phyloP scores from a whole-genome alignment of 2,113 vertebrate genomes.

The Archilochus colubris region DNA sequence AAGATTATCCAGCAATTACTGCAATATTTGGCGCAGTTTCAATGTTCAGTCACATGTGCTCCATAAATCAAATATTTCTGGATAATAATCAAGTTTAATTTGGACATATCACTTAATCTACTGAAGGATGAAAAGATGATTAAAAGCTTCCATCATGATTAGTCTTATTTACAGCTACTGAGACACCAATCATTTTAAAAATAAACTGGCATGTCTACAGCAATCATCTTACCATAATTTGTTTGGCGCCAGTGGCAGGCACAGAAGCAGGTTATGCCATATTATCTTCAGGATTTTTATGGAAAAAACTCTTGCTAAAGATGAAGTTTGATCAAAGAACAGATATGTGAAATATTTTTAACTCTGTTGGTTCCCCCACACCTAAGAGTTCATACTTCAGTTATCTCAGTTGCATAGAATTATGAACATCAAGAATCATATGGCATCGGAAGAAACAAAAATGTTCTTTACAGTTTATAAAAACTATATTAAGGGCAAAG shows the following conservation, averaged over 20 bases:
- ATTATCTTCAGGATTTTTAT: not conserved
- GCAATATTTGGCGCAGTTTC: slow-evolving; percentile 4
- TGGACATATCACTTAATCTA: not conserved
- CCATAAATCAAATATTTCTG: slow-evolving; percentile 20
- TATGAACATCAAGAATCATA: not conserved
- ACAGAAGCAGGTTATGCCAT: not conserved
- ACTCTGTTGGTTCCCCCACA: not conserved
- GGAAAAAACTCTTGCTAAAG: not conserved
- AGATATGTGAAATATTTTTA: not conserved
- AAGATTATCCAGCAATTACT: not conserved
- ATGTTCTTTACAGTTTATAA: not conserved
- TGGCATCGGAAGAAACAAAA: not conserved
- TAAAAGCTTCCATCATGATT: slow-evolving; percentile 19
- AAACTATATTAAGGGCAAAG: not conserved
- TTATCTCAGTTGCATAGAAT: not conserved
- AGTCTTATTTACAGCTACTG: slow-evolving; percentile 44
- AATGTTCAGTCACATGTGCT: not conserved
- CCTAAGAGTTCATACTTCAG: not conserved
- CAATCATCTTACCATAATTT: not conserved
- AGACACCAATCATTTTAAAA: slow-evolving; percentile 26
- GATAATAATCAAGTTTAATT: not conserved
- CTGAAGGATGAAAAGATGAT: not conserved
- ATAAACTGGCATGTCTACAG: not conserved
- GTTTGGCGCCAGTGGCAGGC: not conserved
- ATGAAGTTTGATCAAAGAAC: not conserved